Base-by-base conservation (phyloP, 2,888 invertebrate genomes). In the Microplitis deprimator region DNA sequence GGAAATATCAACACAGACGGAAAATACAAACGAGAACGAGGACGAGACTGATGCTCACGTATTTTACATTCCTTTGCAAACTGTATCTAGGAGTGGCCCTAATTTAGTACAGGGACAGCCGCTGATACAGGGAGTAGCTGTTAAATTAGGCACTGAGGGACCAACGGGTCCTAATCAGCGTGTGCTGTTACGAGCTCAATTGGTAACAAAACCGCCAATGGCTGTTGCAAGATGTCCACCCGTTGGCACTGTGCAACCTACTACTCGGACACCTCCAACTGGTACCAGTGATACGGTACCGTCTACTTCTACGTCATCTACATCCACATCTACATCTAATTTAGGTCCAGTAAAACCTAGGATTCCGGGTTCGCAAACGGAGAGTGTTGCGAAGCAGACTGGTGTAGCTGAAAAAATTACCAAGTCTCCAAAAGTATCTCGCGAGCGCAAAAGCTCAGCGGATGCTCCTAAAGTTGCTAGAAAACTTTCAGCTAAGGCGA, bases 41-140 rank as follows among this genome's bases (percentile, higher is more conserved):
- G 92, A 92, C 81, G 90, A 91, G 0, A 92, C 92, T 79, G 91
- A 91, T 8, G 91, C 92, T 1, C 93, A 93, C 75, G 89, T 93
- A 17, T 93, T 93, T 85, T 94, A 93, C 80, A 93, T 94, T 86
- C 94, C 94, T 0, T 84, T 93, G 5, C 92, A 93, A 81, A 89
- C 90, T 10, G 88, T 89, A 0, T 89, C 89, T 76, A 91, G 91
- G 8, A 89, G 90, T 68, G 88, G 87, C 0, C 87, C 89, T 3
- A 87, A 88, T 80, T 81, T 89, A 61, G 64, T 85, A 16, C 88
- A 87, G 77, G 89, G 89, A 4, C 89, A 90, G 62, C 91, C 91
- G 79, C 80, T 92, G 16, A 93, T 93, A 77, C 93, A 93, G 82
- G 93, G 93, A 0, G 93, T 93, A 0, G 93, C 93, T 1, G 93